Evolutionary conservation across 2,888 invertebrate species (phyloP).

Genomic region (Zaprionus bogoriensis): DNA sequence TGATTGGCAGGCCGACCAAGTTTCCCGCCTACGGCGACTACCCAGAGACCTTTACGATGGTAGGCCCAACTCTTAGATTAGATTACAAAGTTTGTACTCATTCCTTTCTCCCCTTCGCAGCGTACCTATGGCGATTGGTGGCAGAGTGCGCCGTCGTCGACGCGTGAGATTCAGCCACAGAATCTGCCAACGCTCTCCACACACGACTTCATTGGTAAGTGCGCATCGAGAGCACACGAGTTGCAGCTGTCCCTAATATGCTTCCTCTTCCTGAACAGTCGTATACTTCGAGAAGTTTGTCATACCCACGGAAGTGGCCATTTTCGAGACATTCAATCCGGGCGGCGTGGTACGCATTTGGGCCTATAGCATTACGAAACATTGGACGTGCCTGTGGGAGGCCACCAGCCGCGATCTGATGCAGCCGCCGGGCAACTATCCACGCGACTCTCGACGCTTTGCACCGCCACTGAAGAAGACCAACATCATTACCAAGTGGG

Average conservation of each 20-base stretch:
- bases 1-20: slow-evolving; percentile 91
- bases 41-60: slow-evolving; percentile 95
- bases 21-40: slow-evolving; percentile 96
- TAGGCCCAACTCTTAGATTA: slow-evolving; percentile 82
- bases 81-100: neutral
- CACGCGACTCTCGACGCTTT: slow-evolving; percentile 88
- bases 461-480: slow-evolving; percentile 87
- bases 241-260: neutral
- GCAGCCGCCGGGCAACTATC: slow-evolving; percentile 50
- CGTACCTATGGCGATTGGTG: slow-evolving; percentile 94
- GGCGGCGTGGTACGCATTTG: slow-evolving; percentile 92
- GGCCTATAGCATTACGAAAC: slow-evolving; percentile 84
- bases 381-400: slow-evolving; percentile 91
- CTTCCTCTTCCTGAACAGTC: slow-evolving; percentile 70
- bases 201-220: slow-evolving; percentile 91
- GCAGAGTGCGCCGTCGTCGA: slow-evolving; percentile 89
- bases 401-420: slow-evolving; percentile 81
- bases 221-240: neutral
- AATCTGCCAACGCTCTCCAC: slow-evolving; percentile 87
- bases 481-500: slow-evolving; percentile 84
- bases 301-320: slow-evolving; percentile 84
- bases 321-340: slow-evolving; percentile 94
- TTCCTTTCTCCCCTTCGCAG: slow-evolving; percentile 83
- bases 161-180: slow-evolving; percentile 89
- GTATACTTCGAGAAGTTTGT: slow-evolving; percentile 82